phyloP scores from a whole-genome alignment of 2,113 vertebrate genomes.

The Taurulus bubalis region DNA sequence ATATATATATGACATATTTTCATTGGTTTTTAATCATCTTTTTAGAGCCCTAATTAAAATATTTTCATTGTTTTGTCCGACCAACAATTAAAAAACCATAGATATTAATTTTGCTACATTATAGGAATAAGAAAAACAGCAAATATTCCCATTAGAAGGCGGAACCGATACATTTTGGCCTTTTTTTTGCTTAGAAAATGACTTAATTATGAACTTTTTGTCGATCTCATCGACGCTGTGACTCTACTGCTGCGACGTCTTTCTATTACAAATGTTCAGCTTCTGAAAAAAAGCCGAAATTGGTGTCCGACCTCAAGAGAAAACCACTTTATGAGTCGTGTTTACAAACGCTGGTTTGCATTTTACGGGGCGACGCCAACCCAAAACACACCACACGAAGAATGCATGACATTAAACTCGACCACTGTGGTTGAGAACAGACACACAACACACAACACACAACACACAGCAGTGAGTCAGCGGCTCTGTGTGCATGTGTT shows the following conservation, averaged over 20 bases:
- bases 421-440: constrained; percentile 1
- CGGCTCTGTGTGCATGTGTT: too few species aligned
- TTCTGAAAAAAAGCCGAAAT: neutral
- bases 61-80: too few species aligned
- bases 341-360: constrained; percentile 28
- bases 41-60: too few species aligned
- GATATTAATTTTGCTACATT: too few species aligned
- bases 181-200: neutral
- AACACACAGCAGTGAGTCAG: neutral
- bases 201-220: neutral
- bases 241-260: too few species aligned
- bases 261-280: neutral
- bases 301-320: neutral
- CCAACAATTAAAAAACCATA: too few species aligned
- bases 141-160: neutral
- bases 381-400: constrained; percentile 39
- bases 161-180: too few species aligned
- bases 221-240: too few species aligned
- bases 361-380: constrained; percentile 12
- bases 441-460: neutral
- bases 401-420: constrained; percentile 26
- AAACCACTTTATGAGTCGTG: constrained; percentile 18
- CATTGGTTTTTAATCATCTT: too few species aligned
- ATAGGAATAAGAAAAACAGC: neutral
- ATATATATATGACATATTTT: too few species aligned